Base-by-base conservation (phyloP, 2,888 invertebrate species). In the Xanthorhoe spadicearia region DNA sequence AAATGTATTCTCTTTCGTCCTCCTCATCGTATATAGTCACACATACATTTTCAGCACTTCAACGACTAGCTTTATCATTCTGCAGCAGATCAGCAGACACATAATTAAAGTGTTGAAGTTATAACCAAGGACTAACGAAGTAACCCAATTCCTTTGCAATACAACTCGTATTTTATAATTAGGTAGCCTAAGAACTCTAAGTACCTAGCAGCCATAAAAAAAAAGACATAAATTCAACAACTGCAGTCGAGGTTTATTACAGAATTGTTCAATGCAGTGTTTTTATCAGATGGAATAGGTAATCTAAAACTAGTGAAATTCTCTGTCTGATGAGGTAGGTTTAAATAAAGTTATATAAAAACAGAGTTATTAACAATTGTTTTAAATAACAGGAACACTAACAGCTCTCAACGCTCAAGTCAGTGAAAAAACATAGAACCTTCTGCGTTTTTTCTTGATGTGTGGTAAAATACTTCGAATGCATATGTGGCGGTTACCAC, bases 161-260 rank as follows among this genome's bases (percentile, higher is more conserved):
- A 6, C 15, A 28, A 53, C 48, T 61, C 43, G 18, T 9, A 59
- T 38, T 59, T 51, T 51, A 19, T 51, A 51, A 59, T 51, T 50
- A 43, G 46, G n/a, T n/a, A n/a, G 6, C 38, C 51, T 23, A 32
- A 10, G n/a, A 59, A 7, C 19, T 23, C 18, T n/a, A 5, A 55
- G 18, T 19, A 13, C 38, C 38, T 19, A 13, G 13, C 38, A 43
- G 38, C 38, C 8, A 48, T 57, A 57, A 66, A 52, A 19, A 2
- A 43, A 57, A 60, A 66, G 61, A 51, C 60, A 62, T 64, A 61
- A 70, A 68, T 38, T 13, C 64, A 69, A 61, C 46, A 49, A 63
- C 67, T 65, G 69, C 71, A 72, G 59, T 50, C 43, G 17, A 60
- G 48, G 49, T 68, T 61, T 53, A 58, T 64, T 67, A 60, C 46